These are phyloP conservation scores for Pissodes strobi DNA, from an alignment of 1,140 invertebrate genomes.

Conservation along the genomic window DNA sequence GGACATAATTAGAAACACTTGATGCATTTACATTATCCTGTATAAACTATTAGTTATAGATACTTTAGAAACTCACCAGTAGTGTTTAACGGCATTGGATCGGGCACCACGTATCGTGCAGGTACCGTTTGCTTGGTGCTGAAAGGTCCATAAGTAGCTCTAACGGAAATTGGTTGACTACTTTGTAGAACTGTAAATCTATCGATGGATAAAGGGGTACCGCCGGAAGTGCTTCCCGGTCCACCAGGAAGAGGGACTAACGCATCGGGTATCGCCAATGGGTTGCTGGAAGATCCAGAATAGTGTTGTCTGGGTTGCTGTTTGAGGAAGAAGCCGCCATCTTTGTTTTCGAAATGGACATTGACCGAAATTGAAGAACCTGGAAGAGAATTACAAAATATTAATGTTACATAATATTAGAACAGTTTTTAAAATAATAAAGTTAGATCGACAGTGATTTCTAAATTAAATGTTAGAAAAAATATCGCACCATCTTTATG, in stretches of 20 bases:
- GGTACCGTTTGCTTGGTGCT: slow-evolving; percentile 91
- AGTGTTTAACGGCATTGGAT: slow-evolving; percentile 63
- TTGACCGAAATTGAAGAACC: slow-evolving; percentile 65
- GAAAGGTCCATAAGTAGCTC: slow-evolving; percentile 89
- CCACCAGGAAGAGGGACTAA: slow-evolving; percentile 55
- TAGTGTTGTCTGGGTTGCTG: slow-evolving; percentile 70
- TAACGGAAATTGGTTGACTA: slow-evolving; percentile 81
- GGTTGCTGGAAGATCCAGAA: slow-evolving; percentile 38
- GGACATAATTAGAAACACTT: no score
- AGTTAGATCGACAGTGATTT: no score
- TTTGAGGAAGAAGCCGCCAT: slow-evolving; percentile 86
- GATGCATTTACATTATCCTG: no score
- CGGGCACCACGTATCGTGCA: slow-evolving; percentile 83
- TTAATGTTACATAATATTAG: no score
- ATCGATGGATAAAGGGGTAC: slow-evolving; percentile 72
- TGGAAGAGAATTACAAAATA: slow-evolving; percentile 39
- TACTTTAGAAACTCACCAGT: no score
- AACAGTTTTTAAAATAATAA: no score
- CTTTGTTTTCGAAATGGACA: slow-evolving; percentile 87
- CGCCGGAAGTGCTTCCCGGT: slow-evolving; percentile 26
- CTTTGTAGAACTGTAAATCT: slow-evolving; percentile 88
- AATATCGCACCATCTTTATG: no score
- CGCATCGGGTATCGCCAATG: slow-evolving; percentile 47
- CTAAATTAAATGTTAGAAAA: no score
- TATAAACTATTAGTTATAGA: no score